Conservation (phyloP, 2,888 invertebrate species). For the Oconnorella tubifera region DNA sequence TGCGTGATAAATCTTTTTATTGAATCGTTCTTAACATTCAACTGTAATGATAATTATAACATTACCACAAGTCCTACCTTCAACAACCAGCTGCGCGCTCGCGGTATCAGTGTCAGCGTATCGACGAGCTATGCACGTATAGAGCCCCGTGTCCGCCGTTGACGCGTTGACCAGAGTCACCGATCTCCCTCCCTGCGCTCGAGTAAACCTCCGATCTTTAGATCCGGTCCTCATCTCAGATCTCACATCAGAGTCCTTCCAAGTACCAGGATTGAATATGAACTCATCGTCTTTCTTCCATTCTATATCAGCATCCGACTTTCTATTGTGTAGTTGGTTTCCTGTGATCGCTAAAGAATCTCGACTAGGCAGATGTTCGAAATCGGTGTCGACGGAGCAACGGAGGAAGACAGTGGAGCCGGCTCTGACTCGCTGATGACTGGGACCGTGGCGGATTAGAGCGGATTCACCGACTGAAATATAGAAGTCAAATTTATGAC, state of each 20-base stretch:
- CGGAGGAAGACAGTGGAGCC: constrained; percentile 22
- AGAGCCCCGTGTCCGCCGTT: constrained; percentile 45
- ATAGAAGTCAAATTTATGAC: too few species aligned
- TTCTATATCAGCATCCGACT: constrained; percentile 6
- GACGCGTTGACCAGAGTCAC: constrained; percentile 43
- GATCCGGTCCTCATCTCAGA: constrained; percentile 8
- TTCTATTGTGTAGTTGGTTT: too few species aligned
- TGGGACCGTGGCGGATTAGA: constrained; percentile 24
- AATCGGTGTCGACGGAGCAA: constrained; percentile 18
- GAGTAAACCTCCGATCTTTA: constrained; percentile 14
- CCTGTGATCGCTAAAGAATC: too few species aligned
- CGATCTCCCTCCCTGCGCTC: constrained; percentile 17
- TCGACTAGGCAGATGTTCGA: too few species aligned
- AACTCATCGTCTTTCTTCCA: constrained; percentile 26
- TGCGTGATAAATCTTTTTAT: too few species aligned
- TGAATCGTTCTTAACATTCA: too few species aligned
- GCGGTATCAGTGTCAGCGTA: constrained; percentile 20
- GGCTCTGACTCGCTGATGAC: constrained; percentile 27
- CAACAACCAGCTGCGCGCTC: constrained; percentile 29
- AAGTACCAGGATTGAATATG: not conserved
- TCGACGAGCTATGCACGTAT: constrained; percentile 37
- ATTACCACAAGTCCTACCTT: too few species aligned
- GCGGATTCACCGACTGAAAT: too few species aligned
- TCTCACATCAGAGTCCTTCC: not conserved
- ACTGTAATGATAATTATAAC: too few species aligned